Base-by-base conservation (phyloP, 2,888 invertebrate species). In the Habrosyne pyritoides region DNA sequence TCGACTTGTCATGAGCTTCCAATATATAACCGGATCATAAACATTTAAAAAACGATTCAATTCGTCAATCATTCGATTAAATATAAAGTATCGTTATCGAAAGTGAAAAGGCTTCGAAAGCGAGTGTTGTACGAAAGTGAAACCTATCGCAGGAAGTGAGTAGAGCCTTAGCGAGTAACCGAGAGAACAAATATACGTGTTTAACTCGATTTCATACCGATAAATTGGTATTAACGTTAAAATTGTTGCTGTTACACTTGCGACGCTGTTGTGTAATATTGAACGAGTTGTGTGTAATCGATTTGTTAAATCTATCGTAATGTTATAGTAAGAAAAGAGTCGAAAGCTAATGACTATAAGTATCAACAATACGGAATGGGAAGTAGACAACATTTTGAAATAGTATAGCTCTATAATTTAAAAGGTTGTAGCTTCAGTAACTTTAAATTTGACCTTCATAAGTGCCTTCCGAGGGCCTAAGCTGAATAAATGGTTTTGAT, bases 41-140 rank as follows among this genome's bases (percentile, higher is more conserved):
- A 42, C 14, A 42, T 42, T 42, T 18, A 18, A 42, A 24, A 42
- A 14, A 18, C 42, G 6, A 42, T 18, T 2, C 42, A 7, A 42
- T 42, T n/a, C 42, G 18, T 42, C 42, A 12, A n/a, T n/a, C 53
- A 60, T 53, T 63, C 57, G 66, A 59, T 63, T 42, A 58, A 52
- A 50, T 30, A 61, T 71, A 66, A 68, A 57, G 57, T 63, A 69
- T 66, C 62, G 26, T 47, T 57, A 60, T 26, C 49, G 26, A 56
- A 55, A 56, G 42, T 59, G 64, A 58, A 66, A 64, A 64, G 69
- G 64, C 64, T 63, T 63, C 59, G 69, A 71, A 68, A 71, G 71
- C 66, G 51, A 59, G 52, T 52, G 49, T 55, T 51, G 53, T 57
- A 53, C 55, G 66, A 66, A 69, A 69, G 69, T 68, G 69, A 69